Percentiles rank a stretch among this genome's conserved stretches.
phyloP scores from a whole-genome alignment of 2,113 vertebrate species.

The Phyllostomus discolor region DNA sequence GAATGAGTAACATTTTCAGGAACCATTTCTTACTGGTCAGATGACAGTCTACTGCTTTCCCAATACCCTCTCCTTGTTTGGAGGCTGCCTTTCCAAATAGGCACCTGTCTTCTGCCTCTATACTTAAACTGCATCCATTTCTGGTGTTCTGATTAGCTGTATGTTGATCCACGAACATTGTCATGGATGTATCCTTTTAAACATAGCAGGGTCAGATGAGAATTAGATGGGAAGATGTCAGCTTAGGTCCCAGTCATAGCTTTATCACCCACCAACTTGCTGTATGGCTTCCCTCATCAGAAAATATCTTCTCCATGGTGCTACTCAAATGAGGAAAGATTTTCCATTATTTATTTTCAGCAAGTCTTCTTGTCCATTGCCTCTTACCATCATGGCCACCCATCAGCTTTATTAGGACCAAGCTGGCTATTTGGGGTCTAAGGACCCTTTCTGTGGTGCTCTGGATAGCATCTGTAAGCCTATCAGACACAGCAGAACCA shows the following conservation, averaged over 20 bases:
- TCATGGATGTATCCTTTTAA: neutral
- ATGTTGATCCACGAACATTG: neutral
- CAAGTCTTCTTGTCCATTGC: neutral
- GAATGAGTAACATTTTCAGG: neutral
- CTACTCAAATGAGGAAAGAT: neutral
- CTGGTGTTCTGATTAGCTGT: neutral
- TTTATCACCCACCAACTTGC: neutral
- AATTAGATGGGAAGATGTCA: neutral
- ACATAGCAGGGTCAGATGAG: neutral
- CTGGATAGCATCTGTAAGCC: neutral
- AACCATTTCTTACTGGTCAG: neutral
- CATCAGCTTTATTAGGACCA: neutral
- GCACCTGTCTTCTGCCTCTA: neutral
- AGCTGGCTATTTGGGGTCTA: neutral
- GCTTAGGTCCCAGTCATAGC: neutral
- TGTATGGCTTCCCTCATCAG: neutral
- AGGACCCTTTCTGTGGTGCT: neutral
- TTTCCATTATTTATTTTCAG: neutral
- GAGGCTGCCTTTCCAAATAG: neutral
- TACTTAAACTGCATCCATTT: neutral
- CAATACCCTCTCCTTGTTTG: neutral
- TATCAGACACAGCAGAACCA: neutral
- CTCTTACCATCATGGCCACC: neutral
- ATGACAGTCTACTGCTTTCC: neutral
- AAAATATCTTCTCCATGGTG: neutral